A percentile compares a stretch with the other conserved stretches of the same genome.
These are phyloP conservation scores for Brachionus asplanchnoidis DNA, from an alignment of 1,140 invertebrate species.

Conservation along the genomic window DNA sequence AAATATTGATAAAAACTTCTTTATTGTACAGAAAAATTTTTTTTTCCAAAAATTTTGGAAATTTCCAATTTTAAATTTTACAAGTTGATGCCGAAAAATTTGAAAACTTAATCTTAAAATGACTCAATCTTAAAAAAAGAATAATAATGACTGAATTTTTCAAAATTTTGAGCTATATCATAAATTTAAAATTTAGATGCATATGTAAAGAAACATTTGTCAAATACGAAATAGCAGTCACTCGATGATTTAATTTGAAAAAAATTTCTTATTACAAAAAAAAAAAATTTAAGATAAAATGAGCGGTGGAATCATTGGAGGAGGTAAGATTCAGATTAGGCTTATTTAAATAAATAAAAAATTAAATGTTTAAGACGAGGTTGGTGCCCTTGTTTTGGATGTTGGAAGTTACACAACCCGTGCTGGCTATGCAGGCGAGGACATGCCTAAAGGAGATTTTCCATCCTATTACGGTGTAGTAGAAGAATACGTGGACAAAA, in stretches of 20 bases:
- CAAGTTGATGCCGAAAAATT: no score
- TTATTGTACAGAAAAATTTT: no score
- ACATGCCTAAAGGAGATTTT: constrained; percentile 65
- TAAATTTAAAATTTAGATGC: not conserved
- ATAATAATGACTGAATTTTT: no score
- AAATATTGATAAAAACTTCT: no score
- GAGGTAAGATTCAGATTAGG: not conserved
- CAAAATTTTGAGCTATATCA: no score
- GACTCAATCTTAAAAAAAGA: no score
- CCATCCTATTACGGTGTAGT: constrained; percentile 19
- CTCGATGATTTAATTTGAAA: not conserved
- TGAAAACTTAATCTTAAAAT: no score
- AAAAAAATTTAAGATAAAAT: constrained; percentile 9
- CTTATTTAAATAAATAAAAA: not conserved
- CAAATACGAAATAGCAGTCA: not conserved
- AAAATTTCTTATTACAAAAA: not conserved
- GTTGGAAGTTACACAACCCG: constrained; percentile 81
- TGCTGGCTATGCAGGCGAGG: constrained; percentile 82
- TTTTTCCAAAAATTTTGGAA: no score
- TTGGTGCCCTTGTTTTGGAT: constrained; percentile 93
- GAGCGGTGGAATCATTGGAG: constrained; percentile 38
- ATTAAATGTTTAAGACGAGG: constrained; percentile 68
- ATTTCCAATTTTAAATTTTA: no score
- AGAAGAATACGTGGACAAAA: constrained; percentile 56
- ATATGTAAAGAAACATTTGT: not conserved